Evolutionary conservation across 2,113 vertebrate species (phyloP).

Genomic region (Lycaon pictus): DNA sequence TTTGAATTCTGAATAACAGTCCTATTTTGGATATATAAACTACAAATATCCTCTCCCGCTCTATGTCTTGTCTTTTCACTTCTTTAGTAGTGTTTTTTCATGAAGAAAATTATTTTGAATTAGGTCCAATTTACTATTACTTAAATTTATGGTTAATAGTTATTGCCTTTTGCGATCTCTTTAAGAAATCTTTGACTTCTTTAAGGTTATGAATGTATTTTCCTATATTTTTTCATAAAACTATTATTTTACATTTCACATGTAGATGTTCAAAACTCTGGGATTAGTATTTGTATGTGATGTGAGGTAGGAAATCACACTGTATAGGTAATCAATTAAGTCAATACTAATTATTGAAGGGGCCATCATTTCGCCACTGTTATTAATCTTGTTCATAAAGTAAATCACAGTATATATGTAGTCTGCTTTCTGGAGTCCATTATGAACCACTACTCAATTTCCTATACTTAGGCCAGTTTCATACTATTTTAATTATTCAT

Average conservation of each 20-base stretch:
- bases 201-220: neutral
- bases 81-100: neutral
- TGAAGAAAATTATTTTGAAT: neutral
- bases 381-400: neutral
- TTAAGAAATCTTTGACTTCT: neutral
- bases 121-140: neutral
- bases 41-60: neutral
- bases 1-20: neutral
- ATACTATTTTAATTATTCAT: neutral
- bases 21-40: neutral
- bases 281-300: neutral
- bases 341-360: neutral
- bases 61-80: neutral
- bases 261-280: neutral
- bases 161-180: neutral
- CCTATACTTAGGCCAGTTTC: neutral
- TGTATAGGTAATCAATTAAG: neutral
- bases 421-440: neutral
- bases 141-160: neutral
- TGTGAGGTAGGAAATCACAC: neutral
- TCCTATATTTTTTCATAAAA: neutral
- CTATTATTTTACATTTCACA: neutral
- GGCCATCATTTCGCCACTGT: neutral
- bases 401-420: neutral
- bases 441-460: neutral